Base-by-base conservation (phyloP, 2,797 vertebrate genomes). In the Melanogrammus aeglefinus region DNA sequence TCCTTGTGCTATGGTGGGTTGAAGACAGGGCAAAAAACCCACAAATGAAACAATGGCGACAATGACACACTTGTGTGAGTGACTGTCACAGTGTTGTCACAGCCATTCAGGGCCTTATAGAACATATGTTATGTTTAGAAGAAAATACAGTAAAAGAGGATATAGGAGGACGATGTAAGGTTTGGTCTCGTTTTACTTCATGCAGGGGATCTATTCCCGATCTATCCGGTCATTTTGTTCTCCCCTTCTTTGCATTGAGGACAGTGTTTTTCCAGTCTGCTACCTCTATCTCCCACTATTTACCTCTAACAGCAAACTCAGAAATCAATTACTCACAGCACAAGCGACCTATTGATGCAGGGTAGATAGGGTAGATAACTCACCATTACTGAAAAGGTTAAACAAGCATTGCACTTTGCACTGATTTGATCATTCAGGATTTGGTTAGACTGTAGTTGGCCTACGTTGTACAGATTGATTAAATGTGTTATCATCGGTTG, bases 201-300 rank as follows among this genome's bases (percentile, higher is more conserved):
- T 76, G 73, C 38, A 6, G 73, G 24, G 12, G 41, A 29, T 38
- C 4, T 27, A 9, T 29, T 33, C 39, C 39, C 0, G 7, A 51
- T 51, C 39, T 44, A 57, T 57, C 74, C 24, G 27, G 24, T 39
- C n/a, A 6, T 39, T 24, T 27, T 41, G 63, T 29, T 13, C n/a
- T 18, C 41, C 74, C 44, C 39, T 33, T 51, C 24, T 31, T 18
- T 33, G 39, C 5, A 10, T 27, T 10, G 24, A 31, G 74, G 44
- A 57, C 74, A 13, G 14, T 57, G 44, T 75, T 44, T 75, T 18
- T 44, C 44, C 27, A 18, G 12, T 44, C 74, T 18, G 27, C 29
- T 14, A 3, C 27, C 31, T 72, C 29, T 35, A 6, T 35, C 29
- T 33, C 31, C 71, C 75, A 81, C 83, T 88, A 81, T 85, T 79